Conservation (phyloP, 2,888 invertebrate genomes). For the Aleiodes leptofemur region DNA sequence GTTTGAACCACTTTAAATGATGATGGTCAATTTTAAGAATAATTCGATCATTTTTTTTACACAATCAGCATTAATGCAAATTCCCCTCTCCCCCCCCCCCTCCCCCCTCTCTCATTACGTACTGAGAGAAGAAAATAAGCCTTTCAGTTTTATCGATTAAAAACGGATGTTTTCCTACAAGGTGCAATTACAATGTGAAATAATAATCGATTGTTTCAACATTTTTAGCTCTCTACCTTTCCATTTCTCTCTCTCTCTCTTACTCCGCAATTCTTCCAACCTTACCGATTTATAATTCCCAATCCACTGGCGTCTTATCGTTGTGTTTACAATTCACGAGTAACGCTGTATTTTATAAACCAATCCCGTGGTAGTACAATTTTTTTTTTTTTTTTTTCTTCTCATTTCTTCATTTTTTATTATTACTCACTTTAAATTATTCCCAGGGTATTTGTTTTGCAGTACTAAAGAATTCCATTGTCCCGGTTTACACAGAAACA, state of each 20-base stretch:
- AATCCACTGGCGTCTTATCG: slow-evolving; percentile 40
- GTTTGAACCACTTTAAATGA: slow-evolving; percentile 2
- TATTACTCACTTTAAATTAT: slow-evolving; percentile 47
- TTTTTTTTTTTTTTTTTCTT: slow-evolving; percentile 17
- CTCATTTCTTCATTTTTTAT: background rate
- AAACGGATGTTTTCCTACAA: slow-evolving; percentile 46
- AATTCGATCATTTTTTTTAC: slow-evolving; percentile 3
- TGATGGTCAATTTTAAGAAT: slow-evolving; percentile 16
- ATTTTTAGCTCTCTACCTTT: slow-evolving; percentile 34
- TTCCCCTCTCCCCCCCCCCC: background rate
- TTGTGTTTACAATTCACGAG: slow-evolving; percentile 31
- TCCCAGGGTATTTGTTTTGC: slow-evolving; percentile 64
- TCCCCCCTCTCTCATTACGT: background rate
- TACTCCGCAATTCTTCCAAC: slow-evolving; percentile 6
- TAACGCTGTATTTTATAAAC: slow-evolving; percentile 46
- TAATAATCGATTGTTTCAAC: slow-evolving; percentile 46
- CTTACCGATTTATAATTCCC: slow-evolving; percentile 36
- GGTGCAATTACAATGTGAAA: slow-evolving; percentile 45
- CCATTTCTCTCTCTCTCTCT: slow-evolving; percentile 6
- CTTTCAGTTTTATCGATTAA: slow-evolving; percentile 41
- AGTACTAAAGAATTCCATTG: slow-evolving; percentile 70
- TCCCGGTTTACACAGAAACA: slow-evolving; percentile 48
- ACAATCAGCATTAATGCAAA: slow-evolving; percentile 27
- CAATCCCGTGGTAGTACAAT: slow-evolving; percentile 30
- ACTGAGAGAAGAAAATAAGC: background rate